Evolutionary conservation across 2,888 invertebrate genomes (phyloP).

Genomic region (Clostera curtula): DNA sequence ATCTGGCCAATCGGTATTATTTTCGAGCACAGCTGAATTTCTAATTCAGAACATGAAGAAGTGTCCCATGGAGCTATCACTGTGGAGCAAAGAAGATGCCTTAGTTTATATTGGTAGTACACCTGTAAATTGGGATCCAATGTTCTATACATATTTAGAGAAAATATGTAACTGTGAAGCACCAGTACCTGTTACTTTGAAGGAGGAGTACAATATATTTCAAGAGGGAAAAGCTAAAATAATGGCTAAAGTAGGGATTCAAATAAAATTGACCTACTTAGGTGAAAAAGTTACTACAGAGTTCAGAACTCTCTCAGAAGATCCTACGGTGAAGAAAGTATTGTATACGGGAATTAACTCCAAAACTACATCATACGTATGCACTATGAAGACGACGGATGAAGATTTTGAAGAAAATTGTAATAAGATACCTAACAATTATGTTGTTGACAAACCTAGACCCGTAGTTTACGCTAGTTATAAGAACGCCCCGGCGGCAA

Average conservation of each 20-base stretch:
- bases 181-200: slow-evolving; percentile 39
- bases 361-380: slow-evolving; percentile 59
- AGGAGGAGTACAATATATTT: slow-evolving; percentile 61
- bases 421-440: slow-evolving; percentile 48
- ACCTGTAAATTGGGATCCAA: slow-evolving; percentile 52
- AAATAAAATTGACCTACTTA: slow-evolving; percentile 51
- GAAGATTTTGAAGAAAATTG: slow-evolving; percentile 48
- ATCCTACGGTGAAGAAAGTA: slow-evolving; percentile 47
- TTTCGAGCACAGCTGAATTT: slow-evolving; percentile 53
- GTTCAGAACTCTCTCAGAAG: slow-evolving; percentile 61
- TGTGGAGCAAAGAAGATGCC: slow-evolving; percentile 62
- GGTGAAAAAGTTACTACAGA: slow-evolving; percentile 52
- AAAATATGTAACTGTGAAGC: slow-evolving; percentile 33
- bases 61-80: slow-evolving; percentile 46
- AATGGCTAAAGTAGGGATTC: slow-evolving; percentile 55
- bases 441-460: slow-evolving; percentile 38
- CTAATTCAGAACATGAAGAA: slow-evolving; percentile 55
- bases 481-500: slow-evolving; percentile 56
- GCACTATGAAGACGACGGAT: slow-evolving; percentile 60
- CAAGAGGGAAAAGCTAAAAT: slow-evolving; percentile 57
- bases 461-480: slow-evolving; percentile 46
- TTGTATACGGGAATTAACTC: slow-evolving; percentile 63
- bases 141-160: slow-evolving; percentile 43
- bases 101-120: slow-evolving; percentile 47
- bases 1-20: slow-evolving; percentile 60